These are phyloP conservation scores for Conus canariensis DNA, from an alignment of 2,888 invertebrate genomes.

Conservation along the genomic window DNA sequence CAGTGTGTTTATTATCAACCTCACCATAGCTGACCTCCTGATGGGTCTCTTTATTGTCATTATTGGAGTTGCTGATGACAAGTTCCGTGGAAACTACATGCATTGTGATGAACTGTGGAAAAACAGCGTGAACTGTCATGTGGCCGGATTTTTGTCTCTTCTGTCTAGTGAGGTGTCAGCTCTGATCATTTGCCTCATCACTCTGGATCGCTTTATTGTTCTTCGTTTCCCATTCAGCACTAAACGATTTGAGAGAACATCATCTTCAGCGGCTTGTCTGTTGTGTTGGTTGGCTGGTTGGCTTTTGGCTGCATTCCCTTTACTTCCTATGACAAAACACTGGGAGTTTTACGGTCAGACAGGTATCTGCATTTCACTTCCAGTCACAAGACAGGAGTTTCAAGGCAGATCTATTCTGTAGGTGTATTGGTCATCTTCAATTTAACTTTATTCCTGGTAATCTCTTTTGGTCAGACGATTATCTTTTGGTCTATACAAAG, in stretches of 20 bases:
- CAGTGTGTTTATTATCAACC: slow-evolving; percentile 44
- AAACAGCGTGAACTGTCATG: not conserved
- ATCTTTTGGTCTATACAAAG: not conserved
- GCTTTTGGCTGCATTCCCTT: not conserved
- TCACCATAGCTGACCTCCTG: slow-evolving; percentile 48
- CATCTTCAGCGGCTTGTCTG: not conserved
- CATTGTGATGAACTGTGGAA: not conserved
- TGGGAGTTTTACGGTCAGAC: slow-evolving; percentile 14
- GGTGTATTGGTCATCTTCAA: not conserved
- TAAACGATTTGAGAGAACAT: slow-evolving; percentile 24
- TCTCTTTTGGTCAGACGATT: not conserved
- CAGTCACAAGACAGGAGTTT: not conserved
- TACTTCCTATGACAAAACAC: not conserved
- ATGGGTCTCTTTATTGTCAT: slow-evolving; percentile 61
- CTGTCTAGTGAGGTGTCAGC: slow-evolving; percentile 82
- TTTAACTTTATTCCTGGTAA: not conserved
- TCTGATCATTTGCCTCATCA: slow-evolving; percentile 82
- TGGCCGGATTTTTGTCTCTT: not conserved
- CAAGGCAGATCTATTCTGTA: not conserved
- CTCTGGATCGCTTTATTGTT: slow-evolving; percentile 83
- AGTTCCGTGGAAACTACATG: not conserved
- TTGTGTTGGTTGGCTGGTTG: not conserved
- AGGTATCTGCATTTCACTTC: slow-evolving; percentile 7
- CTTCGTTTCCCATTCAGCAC: slow-evolving; percentile 82
- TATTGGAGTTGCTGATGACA: not conserved